Evolutionary conservation across 2,888 invertebrate genomes (phyloP).

Genomic region (Pristionchus exspectatus): DNA sequence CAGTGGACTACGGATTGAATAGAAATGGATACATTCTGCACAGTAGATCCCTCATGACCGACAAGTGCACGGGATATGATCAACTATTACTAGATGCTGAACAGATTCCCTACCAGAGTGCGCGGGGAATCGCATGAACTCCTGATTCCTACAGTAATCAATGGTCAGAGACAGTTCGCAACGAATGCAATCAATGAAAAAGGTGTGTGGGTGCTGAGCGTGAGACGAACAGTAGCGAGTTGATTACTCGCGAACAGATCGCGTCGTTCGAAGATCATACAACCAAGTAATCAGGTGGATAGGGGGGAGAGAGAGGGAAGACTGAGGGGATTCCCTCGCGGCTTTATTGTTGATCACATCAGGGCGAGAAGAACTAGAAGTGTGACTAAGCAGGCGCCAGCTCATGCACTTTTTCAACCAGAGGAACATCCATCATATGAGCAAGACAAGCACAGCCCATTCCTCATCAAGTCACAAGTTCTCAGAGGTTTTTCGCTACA

Average conservation of each 20-base stretch:
- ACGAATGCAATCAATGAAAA: not conserved
- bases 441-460: not conserved
- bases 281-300: conserved; percentile 33
- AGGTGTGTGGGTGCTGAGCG: not conserved
- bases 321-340: conserved; percentile 37
- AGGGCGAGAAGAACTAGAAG: conserved; percentile 15
- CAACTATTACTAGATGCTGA: not conserved
- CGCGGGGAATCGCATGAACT: not conserved
- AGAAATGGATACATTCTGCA: not conserved
- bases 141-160: not conserved
- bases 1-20: conserved; percentile 1
- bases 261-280: conserved; percentile 33
- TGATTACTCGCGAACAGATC: not conserved
- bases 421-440: not conserved
- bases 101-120: not conserved
- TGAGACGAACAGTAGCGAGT: not conserved
- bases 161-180: not conserved
- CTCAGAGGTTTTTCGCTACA: not conserved
- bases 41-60: not conserved
- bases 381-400: conserved; percentile 18
- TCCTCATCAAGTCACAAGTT: conserved; percentile 1
- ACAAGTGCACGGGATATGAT: not conserved
- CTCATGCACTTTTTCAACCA: conserved; percentile 15
- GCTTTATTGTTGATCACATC: conserved; percentile 2
- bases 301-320: not conserved